Base-by-base conservation (phyloP, 2,888 invertebrate genomes). In the Dynastes hyllus region DNA sequence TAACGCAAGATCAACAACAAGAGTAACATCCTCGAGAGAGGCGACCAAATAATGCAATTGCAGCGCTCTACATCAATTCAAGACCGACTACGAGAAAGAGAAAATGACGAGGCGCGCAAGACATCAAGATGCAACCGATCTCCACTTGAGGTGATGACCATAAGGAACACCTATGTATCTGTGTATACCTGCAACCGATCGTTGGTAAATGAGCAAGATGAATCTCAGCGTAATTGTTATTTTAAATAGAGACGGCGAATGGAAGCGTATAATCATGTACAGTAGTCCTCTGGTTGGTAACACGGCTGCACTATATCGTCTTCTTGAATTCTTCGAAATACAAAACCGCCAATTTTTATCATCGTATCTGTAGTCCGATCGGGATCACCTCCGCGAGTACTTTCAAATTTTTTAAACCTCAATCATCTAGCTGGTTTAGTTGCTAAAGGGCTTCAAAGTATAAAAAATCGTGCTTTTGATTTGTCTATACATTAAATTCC, bases 151-250 rank as follows among this genome's bases (percentile, higher is more conserved):
- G 58, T 58, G 71, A 71, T 71, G 61, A 27, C 22, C 13, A 11
- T 8, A 45, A 1, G 45, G 45, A n/a, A 45, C 22, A 29, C 58
- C 6, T 45, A 51, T 55, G 53, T 22, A 22, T 8, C 55, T 32
- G 53, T 61, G 16, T 69, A 29, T 69, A 29, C 69, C 67, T 69
- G 58, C 11, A 63, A 70, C 58, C 8, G 45, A 77, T 81, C 80
- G 81, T 81, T 82, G 80, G 81, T 76, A 80, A 81, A 81, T 82
- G 79, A 81, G 79, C 80, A 81, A 80, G 80, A 83, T 78, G 81
- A 80, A 81, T 80, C 51, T 97, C 85, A 78, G 32, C 55, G 79
- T 80, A 79, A 81, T 82, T 81, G 80, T 80, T 73, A 80, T 61
- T 80, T 71, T 80, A 78, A 78, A 80, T 67, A 77, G 76, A 69